A percentile compares a stretch with the other conserved stretches of the same genome.
phyloP scores from a whole-genome alignment of 2,888 invertebrate species.

The Linhomoeus sp. region DNA sequence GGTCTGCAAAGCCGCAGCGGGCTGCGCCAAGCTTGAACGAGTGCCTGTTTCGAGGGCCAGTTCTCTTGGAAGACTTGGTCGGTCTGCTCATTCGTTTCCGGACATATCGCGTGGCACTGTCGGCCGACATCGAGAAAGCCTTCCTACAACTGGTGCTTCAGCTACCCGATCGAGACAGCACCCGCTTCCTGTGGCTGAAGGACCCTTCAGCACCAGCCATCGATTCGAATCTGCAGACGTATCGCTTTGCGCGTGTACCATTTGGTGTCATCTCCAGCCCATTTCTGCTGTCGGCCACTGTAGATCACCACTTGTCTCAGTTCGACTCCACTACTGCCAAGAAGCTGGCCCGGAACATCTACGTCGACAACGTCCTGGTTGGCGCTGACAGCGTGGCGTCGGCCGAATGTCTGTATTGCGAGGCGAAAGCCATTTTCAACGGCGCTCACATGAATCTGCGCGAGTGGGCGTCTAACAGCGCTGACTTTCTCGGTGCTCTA shows the following conservation, averaged over 20 bases:
- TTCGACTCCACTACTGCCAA: too few species aligned
- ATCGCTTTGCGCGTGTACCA: background rate
- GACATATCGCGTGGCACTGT: conserved; percentile 1
- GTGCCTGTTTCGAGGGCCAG: conserved; percentile 7
- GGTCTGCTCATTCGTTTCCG: conserved; percentile 8
- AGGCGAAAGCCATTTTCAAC: too few species aligned
- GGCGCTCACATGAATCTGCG: too few species aligned
- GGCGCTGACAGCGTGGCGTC: too few species aligned
- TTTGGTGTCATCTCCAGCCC: background rate
- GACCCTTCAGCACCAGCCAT: background rate
- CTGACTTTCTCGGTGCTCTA: too few species aligned
- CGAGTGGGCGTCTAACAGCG: too few species aligned
- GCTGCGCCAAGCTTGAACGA: conserved; percentile 8
- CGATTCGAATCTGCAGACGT: background rate
- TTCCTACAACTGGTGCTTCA: conserved; percentile 8
- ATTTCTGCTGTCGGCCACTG: background rate
- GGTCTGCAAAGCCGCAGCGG: background rate
- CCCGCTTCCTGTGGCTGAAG: conserved; percentile 3
- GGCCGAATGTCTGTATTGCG: too few species aligned
- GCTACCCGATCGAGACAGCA: conserved; percentile 6
- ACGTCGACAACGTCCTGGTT: too few species aligned
- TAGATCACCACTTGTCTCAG: too few species aligned
- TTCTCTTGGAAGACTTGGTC: conserved; percentile 3
- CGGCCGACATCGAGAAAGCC: conserved; percentile 11
- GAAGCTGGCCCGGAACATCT: too few species aligned